A percentile compares a stretch with the other conserved stretches of the same genome.
Conservation (phyloP, 2,888 invertebrate species). For the Perizoma affinitatum region DNA sequence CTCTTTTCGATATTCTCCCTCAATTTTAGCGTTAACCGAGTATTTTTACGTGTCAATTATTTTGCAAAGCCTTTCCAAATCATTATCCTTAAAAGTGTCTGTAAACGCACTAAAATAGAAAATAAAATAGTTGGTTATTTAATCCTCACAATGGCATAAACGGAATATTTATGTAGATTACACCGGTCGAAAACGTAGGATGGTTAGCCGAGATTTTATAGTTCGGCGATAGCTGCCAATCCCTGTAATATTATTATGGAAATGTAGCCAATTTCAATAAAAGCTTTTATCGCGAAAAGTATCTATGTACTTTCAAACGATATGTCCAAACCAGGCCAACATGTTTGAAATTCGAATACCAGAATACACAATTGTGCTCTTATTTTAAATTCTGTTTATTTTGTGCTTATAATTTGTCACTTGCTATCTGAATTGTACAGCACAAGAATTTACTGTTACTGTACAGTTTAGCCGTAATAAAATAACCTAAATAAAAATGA, state of each 20-base stretch:
- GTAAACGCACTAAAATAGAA: not conserved
- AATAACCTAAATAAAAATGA: not conserved
- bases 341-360: slow-evolving; percentile 7
- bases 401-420: no score
- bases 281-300: slow-evolving; percentile 69
- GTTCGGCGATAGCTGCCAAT: slow-evolving; percentile 78
- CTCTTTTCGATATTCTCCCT: no score
- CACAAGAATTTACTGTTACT: no score
- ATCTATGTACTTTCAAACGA: slow-evolving; percentile 57
- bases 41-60: no score
- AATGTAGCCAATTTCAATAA: slow-evolving; percentile 82
- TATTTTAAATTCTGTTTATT: not conserved
- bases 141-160: slow-evolving; percentile 64
- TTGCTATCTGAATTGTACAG: no score
- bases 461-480: not conserved
- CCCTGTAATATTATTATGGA: slow-evolving; percentile 82
- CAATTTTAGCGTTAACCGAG: no score
- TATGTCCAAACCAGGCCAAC: slow-evolving; percentile 24
- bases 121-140: slow-evolving; percentile 70
- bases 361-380: not conserved
- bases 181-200: slow-evolving; percentile 63
- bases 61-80: no score
- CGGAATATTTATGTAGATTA: slow-evolving; percentile 67
- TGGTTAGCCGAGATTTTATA: slow-evolving; percentile 75
- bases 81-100: no score